Evolutionary conservation across 2,888 invertebrate genomes (phyloP), one percentile per base, ranked within the genome.

Genomic region (Sicus ferrugineus): DNA sequence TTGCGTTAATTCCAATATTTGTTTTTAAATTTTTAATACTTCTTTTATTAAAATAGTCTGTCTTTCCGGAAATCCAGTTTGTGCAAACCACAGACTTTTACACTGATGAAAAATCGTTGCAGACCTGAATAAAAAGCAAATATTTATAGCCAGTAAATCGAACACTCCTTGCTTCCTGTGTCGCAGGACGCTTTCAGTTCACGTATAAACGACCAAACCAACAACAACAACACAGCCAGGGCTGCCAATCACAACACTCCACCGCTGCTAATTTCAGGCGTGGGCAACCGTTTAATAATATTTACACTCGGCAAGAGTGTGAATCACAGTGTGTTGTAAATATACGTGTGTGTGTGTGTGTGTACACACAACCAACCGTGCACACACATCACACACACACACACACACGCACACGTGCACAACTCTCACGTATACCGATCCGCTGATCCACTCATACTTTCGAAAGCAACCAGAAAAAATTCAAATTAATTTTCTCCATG

Each of bases 201-300:
- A 2, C 1, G n/a, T 16, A 42, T 42, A 42, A 1, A 16, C n/a
- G 11, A 42, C 11, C 2, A 42, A 42, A 2, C 42, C n/a, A 42
- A 16, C 42, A 42, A 2, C 42, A 11, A 42, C 11, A 42, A 42
- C 2, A 16, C 2, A 42, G 11, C n/a, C n/a, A n/a, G n/a, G 54
- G 56, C 16, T 28, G 66, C 30, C 58, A 46, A 58, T 67, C 56
- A 58, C 21, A 21, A 58, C 56, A 42, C 21, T 11, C 11, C 7
- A n/a, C 6, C 54, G 28, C 34, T 21, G 48, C 48, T 58, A 52
- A 67, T 67, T 67, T 23, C 58, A 46, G 46, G 58, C 59, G 42
- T 67, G 48, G 46, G 67, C 48, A 59, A 48, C 59, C 59, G 34
- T 30, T 59, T 67, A 67, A 67, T 59, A 67, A 67, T 67, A 67